phyloP scores from a whole-genome alignment of 2,113 vertebrate genomes.

The Solenodon paradoxus region DNA sequence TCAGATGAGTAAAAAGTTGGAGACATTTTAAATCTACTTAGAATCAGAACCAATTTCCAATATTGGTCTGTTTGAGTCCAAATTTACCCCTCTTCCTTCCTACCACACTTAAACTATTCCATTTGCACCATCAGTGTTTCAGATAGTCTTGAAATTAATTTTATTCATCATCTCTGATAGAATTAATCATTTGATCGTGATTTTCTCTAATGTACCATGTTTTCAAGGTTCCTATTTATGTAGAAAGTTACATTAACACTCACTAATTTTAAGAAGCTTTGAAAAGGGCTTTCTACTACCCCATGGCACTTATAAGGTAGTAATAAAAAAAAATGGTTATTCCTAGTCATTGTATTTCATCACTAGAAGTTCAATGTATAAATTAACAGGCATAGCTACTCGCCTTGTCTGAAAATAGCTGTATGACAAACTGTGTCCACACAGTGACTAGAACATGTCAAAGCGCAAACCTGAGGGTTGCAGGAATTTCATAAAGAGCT shows the following conservation, averaged over 20 bases:
- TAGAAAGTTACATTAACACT: neutral
- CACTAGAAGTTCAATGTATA: constrained; percentile 28
- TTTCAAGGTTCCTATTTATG: neutral
- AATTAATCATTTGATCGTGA: neutral
- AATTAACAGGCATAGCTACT: constrained; percentile 5
- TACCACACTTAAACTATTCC: neutral
- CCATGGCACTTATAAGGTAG: neutral
- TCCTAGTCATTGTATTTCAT: constrained; percentile 41
- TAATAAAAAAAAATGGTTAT: constrained; percentile 23
- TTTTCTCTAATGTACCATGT: neutral
- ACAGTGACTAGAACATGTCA: neutral
- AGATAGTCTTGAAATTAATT: neutral
- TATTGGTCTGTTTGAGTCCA: neutral
- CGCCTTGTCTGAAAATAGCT: constrained; percentile 56
- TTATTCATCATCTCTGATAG: neutral
- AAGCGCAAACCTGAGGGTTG: neutral
- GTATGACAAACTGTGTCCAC: constrained; percentile 22
- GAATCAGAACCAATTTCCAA: neutral
- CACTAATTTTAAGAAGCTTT: neutral
- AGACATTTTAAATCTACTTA: neutral
- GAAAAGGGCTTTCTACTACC: neutral
- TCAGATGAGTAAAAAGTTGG: neutral
- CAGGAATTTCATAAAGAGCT: neutral
- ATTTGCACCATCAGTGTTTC: neutral
- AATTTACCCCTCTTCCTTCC: neutral